A percentile compares a stretch with the other conserved stretches of the same genome.
phyloP scores from a whole-genome alignment of 1,140 invertebrate species.

The Apolygus lucorum region DNA sequence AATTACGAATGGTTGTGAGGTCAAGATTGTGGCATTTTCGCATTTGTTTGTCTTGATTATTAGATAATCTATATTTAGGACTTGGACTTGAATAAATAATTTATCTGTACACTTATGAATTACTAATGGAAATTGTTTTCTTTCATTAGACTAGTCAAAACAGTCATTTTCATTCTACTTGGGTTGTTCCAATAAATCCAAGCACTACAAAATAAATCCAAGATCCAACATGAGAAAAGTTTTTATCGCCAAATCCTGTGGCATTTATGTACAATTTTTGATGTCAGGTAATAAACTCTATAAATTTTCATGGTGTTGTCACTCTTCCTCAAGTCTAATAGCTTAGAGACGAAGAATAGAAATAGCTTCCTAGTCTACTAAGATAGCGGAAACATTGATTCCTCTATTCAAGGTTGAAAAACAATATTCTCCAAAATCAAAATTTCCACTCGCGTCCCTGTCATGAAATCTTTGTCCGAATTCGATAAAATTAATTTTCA shows the following conservation, averaged over 20 bases:
- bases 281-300: constrained; percentile 24
- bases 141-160: constrained; percentile 23
- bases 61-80: neutral
- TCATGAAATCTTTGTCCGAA: too few relatives aligned
- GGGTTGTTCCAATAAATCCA: neutral
- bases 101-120: neutral
- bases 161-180: constrained; percentile 9
- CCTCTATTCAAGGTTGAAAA: too few relatives aligned
- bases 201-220: neutral
- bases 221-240: neutral
- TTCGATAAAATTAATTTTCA: too few relatives aligned
- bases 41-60: constrained; percentile 8
- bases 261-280: constrained; percentile 26
- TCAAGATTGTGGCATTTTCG: neutral
- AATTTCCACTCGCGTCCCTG: too few relatives aligned
- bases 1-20: neutral
- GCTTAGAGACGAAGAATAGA: too few relatives aligned
- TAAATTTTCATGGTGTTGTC: constrained; percentile 8
- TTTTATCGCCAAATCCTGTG: constrained; percentile 24
- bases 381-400: too few relatives aligned
- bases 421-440: too few relatives aligned
- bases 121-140: constrained; percentile 14
- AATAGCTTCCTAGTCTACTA: too few relatives aligned
- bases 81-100: neutral
- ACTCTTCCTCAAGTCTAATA: too few relatives aligned